These are phyloP conservation scores for Prionace glauca DNA, from an alignment of 2,797 vertebrate genomes.

Conservation along the genomic window DNA sequence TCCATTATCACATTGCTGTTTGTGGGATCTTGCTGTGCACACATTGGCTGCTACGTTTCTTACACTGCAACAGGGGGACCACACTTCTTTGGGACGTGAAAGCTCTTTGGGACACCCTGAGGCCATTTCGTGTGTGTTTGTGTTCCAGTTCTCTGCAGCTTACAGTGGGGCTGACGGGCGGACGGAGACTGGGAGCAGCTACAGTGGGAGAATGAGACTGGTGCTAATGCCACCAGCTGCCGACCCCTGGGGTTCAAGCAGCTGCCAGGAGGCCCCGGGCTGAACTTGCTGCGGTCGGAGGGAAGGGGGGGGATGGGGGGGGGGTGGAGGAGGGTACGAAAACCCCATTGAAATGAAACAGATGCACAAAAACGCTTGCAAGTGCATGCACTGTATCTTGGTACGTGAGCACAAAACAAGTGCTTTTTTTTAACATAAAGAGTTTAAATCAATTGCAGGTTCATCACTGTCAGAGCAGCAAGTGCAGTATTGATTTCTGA, in stretches of 20 bases:
- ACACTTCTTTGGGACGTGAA: neutral
- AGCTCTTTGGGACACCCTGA: neutral
- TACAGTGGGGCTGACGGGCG: neutral
- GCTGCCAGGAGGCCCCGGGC: neutral
- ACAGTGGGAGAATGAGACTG: neutral
- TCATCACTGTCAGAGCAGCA: conserved; percentile 17
- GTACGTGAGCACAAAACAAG: neutral
- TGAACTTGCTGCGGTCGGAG: neutral
- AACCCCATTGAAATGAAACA: neutral
- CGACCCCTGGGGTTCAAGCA: neutral
- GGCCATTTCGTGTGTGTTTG: neutral
- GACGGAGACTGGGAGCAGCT: neutral
- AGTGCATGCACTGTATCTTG: neutral
- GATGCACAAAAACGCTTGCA: neutral
- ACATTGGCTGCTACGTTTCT: neutral
- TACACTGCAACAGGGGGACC: neutral
- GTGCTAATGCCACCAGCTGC: neutral
- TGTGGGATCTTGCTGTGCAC: neutral
- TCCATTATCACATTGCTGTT: neutral
- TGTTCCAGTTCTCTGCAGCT: neutral
- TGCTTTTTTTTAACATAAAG: neutral
- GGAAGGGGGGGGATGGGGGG: rapidly evolving
- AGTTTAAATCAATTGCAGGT: conserved; percentile 36
- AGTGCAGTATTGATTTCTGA: conserved; percentile 36
- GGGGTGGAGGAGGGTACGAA: no score